phyloP scores from a whole-genome alignment of 2,113 vertebrate species.

The Quiscalus mexicanus region DNA sequence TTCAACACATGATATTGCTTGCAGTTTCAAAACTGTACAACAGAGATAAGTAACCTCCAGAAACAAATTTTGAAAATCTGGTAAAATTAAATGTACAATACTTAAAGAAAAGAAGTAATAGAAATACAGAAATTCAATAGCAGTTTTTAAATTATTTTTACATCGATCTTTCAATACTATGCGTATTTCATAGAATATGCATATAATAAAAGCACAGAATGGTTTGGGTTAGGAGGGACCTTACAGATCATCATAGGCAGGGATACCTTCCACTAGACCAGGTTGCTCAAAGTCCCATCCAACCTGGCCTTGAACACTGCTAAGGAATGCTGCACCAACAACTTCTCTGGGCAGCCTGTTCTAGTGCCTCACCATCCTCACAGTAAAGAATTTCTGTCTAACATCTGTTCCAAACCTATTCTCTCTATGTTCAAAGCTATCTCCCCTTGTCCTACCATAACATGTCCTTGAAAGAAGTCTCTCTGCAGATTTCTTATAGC shows the following conservation, averaged over 20 bases:
- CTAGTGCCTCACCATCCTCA: not conserved
- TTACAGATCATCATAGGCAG: not conserved
- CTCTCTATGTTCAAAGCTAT: not conserved
- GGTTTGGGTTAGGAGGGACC: not conserved
- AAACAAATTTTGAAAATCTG: conserved; percentile 15
- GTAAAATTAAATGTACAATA: not conserved
- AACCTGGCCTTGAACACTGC: not conserved
- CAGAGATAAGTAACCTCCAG: conserved; percentile 14
- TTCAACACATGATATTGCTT: not conserved
- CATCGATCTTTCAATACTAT: not conserved
- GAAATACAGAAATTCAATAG: not conserved
- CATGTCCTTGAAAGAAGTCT: not conserved
- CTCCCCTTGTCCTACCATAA: not conserved
- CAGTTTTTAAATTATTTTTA: not conserved
- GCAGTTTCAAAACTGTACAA: conserved; percentile 22
- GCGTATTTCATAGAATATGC: not conserved
- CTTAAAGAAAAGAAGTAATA: not conserved
- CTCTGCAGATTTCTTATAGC: not conserved
- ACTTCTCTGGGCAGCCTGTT: not conserved
- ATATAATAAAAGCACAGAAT: accelerated
- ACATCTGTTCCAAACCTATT: not conserved
- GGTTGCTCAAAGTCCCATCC: not conserved
- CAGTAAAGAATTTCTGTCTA: not conserved
- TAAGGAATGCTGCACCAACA: not conserved
- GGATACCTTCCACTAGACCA: not conserved